phyloP scores from a whole-genome alignment of 1,140 invertebrate species.

The Nebria ingens region DNA sequence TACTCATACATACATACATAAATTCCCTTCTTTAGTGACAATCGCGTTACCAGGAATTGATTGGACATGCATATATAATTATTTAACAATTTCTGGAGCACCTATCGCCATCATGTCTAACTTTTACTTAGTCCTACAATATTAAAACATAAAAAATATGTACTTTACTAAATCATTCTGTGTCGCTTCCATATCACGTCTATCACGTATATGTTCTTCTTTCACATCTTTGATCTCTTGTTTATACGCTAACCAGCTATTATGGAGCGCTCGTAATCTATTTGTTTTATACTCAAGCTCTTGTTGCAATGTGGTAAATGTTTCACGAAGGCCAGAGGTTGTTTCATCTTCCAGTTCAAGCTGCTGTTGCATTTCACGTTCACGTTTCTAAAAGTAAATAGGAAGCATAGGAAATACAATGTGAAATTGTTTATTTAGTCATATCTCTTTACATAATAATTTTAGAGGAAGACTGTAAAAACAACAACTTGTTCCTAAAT shows the following conservation, averaged over 20 bases:
- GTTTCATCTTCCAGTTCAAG: constrained; percentile 76
- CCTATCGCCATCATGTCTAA: constrained; percentile 22
- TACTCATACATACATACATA: too few relatives aligned
- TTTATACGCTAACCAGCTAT: constrained; percentile 32
- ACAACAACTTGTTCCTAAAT: too few relatives aligned
- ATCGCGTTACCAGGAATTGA: too few relatives aligned
- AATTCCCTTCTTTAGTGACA: too few relatives aligned
- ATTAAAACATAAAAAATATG: constrained; percentile 3
- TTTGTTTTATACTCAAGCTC: constrained; percentile 84
- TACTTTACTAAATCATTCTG: constrained; percentile 63
- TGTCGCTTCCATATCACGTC: constrained; percentile 69
- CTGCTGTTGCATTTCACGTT: constrained; percentile 71
- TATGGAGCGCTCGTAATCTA: constrained; percentile 60
- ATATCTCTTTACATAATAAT: too few relatives aligned
- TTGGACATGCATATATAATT: too few relatives aligned
- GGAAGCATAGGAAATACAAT: constrained; percentile 17
- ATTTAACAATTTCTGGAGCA: too few relatives aligned
- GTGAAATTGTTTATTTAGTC: too few relatives aligned
- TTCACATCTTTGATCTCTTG: constrained; percentile 67
- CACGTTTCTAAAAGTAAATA: constrained; percentile 34
- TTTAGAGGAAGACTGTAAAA: too few relatives aligned
- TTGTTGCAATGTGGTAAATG: constrained; percentile 71
- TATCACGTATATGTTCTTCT: constrained; percentile 65
- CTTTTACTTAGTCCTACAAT: constrained; percentile 33
- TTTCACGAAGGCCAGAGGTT: constrained; percentile 67